Evolutionary conservation across 1,140 invertebrate genomes (phyloP), one percentile per base, ranked within the genome.

Genomic region (Melitaea cinxia): DNA sequence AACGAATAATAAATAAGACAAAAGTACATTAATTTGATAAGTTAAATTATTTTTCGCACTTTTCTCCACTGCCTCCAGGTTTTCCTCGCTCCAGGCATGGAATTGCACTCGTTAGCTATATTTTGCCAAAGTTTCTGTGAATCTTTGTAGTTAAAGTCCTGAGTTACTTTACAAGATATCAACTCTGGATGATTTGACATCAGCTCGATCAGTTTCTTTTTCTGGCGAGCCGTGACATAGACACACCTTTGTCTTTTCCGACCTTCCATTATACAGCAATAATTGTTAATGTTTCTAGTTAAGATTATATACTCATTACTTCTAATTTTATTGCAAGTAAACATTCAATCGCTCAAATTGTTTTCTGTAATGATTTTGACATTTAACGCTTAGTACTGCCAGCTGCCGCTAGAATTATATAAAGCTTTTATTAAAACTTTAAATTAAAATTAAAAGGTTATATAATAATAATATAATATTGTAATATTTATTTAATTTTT

Each of bases 51-150:
- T 45, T 35, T 49, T 49, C 64, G 9, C 75, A 90, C 88, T 75
- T 88, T 90, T 72, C 78, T 78, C 88, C 85, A 90, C 56, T 88
- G 85, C 15, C 75, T 74, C 88, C 88, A 90, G 57, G 83, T 83
- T 78, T 88, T 90, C 53, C 64, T 83, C 0, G 85, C 82, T 24
- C 88, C 88, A 12, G 81, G 80, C 60, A 90, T 74, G 15, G 81
- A 54, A 66, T 90, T 90, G 60, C 82, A 88, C 70, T 88, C 84
- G 33, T 65, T 76, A 12, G 88, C 79, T 68, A 90, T 88, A 50
- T 63, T 79, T 59, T 82, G 75, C 88, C 88, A 90, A 17, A 86
- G 39, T 37, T 70, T 78, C 67, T 85, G 85, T 10, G 83, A 80
- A 59, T 88, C 85, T 37, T 73, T 83, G 21, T 83, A 81, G 15